Percentiles rank a stretch among this genome's conserved stretches.
These are phyloP conservation scores for Dryoscopus gambensis DNA, from an alignment of 2,113 vertebrate species.

Conservation along the genomic window DNA sequence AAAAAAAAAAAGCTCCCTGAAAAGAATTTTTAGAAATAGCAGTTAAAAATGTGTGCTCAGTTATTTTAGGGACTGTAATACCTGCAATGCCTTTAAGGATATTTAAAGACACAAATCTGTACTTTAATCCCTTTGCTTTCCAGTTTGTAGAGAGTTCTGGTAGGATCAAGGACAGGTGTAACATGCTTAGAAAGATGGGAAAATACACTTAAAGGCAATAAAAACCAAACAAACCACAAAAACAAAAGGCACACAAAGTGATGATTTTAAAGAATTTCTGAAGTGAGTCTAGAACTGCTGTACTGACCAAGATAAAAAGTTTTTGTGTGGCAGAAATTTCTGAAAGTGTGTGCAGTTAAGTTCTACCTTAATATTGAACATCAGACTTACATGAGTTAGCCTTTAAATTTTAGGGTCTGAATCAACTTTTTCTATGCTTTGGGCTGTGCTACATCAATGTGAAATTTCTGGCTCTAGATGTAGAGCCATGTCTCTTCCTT, in stretches of 20 bases:
- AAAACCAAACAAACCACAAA: neutral
- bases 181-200: neutral
- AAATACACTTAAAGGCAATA: neutral
- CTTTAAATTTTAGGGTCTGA: neutral
- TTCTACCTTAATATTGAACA: neutral
- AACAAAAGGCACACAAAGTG: neutral
- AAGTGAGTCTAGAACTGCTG: neutral
- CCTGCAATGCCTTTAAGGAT: neutral
- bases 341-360: neutral
- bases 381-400: neutral
- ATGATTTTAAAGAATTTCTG: neutral
- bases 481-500: neutral
- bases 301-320: neutral
- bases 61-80: neutral
- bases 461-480: neutral
- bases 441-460: neutral
- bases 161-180: slow-evolving; percentile 29
- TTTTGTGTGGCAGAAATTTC: neutral
- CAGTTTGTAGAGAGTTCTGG: neutral
- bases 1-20: neutral
- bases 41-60: neutral
- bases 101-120: neutral
- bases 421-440: neutral
- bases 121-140: neutral
- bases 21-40: neutral